Conservation (phyloP, 37 sponge, comb jelly and placozoan species). For the Eunapius fragilis region DNA sequence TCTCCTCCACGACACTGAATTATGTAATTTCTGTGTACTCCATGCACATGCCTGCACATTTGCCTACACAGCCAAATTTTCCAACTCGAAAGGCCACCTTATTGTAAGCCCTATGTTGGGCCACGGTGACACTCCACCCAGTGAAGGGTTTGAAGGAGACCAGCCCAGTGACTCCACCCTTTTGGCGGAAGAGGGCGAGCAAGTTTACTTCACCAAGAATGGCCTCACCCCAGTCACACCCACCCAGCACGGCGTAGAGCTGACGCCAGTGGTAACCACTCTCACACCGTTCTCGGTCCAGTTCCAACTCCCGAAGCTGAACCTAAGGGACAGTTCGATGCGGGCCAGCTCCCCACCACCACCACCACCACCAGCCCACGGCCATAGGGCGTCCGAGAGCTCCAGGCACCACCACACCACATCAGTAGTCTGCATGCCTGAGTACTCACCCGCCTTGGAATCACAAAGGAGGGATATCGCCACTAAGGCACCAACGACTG, state of each 20-base stretch:
- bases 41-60: no score
- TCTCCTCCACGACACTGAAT: no score
- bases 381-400: neutral
- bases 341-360: neutral
- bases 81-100: neutral
- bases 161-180: neutral
- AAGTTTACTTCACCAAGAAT: neutral
- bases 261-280: conserved; percentile 29
- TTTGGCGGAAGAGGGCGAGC: neutral
- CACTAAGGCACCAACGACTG: neutral
- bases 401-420: neutral
- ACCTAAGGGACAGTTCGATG: neutral
- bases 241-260: neutral
- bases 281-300: conserved; percentile 25
- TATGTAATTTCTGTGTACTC: no score
- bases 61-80: neutral
- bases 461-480: neutral
- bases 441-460: neutral
- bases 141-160: no score
- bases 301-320: conserved; percentile 34
- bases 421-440: neutral
- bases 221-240: neutral
- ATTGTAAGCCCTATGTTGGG: neutral
- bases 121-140: neutral
- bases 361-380: no score